Percentiles rank a stretch among this genome's conserved stretches.
These are phyloP conservation scores for Heliconius cydno DNA, from an alignment of 2,888 invertebrate species.

Conservation along the genomic window DNA sequence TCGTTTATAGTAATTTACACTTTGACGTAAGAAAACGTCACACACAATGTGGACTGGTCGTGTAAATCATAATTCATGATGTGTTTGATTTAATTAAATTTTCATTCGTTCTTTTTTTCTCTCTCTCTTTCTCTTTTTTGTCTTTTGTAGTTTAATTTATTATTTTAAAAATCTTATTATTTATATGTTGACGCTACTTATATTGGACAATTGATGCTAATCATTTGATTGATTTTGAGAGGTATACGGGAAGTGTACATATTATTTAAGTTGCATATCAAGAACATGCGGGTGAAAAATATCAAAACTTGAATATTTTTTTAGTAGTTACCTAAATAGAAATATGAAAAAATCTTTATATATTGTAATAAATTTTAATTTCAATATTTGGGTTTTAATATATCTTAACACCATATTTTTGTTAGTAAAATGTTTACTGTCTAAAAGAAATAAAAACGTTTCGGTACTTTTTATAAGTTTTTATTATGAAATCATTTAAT, in stretches of 20 bases:
- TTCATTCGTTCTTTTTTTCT: background rate
- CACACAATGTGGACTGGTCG: constrained; percentile 15
- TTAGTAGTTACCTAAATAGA: no score
- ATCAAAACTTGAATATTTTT: background rate
- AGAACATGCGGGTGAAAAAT: background rate
- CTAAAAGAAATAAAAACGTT: background rate
- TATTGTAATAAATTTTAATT: no score
- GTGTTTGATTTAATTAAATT: background rate
- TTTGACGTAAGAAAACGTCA: constrained; percentile 4
- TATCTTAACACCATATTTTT: no score
- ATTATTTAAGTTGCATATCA: background rate
- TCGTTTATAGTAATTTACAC: constrained; percentile 14
- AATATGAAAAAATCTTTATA: no score
- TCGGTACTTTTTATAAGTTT: no score
- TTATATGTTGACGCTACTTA: constrained; percentile 3
- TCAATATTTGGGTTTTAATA: no score
- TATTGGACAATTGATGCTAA: constrained; percentile 20
- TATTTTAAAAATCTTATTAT: no score
- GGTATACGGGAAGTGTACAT: background rate
- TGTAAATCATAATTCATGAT: background rate
- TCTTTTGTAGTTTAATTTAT: no score
- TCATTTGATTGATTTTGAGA: constrained; percentile 10
- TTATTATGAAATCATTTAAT: no score
- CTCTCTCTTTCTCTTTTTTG: no score
- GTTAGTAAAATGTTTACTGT: background rate